phyloP scores from a whole-genome alignment of 2,888 invertebrate genomes.

The Caenorhabditis virilis region DNA sequence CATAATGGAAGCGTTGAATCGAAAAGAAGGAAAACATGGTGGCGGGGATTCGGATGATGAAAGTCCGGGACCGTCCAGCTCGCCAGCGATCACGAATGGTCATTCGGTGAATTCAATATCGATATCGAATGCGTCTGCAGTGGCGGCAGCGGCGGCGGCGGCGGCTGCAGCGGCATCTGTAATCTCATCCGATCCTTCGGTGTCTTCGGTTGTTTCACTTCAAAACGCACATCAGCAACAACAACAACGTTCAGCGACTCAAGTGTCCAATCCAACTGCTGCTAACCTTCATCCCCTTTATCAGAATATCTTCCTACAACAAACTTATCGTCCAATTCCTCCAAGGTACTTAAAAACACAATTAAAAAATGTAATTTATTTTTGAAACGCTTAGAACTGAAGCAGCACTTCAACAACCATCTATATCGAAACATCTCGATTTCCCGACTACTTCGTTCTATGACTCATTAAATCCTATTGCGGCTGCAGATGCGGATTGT shows the following conservation, averaged over 20 bases:
- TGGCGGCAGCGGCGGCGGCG: constrained; percentile 22
- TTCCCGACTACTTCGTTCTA: constrained; percentile 35
- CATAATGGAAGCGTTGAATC: constrained; percentile 67
- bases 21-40: constrained; percentile 54
- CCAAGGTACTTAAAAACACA: neutral
- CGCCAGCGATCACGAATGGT: constrained; percentile 3
- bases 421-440: constrained; percentile 32
- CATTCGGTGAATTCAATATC: neutral
- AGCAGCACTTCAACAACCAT: constrained; percentile 11
- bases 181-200: too few species aligned
- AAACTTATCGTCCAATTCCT: constrained; percentile 15
- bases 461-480: constrained; percentile 29
- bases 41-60: constrained; percentile 64
- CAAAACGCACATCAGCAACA: constrained; percentile 6
- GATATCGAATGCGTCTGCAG: constrained; percentile 7
- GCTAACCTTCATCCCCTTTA: constrained; percentile 35
- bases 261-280: constrained; percentile 5
- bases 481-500: constrained; percentile 45
- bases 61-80: constrained; percentile 60
- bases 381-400: too few species aligned
- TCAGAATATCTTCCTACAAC: constrained; percentile 42
- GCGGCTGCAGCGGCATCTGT: constrained; percentile 32
- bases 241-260: constrained; percentile 10
- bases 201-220: too few species aligned
- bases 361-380: neutral